Conservation (phyloP, 2,797 vertebrate genomes). For the Sebastes iracundus region DNA sequence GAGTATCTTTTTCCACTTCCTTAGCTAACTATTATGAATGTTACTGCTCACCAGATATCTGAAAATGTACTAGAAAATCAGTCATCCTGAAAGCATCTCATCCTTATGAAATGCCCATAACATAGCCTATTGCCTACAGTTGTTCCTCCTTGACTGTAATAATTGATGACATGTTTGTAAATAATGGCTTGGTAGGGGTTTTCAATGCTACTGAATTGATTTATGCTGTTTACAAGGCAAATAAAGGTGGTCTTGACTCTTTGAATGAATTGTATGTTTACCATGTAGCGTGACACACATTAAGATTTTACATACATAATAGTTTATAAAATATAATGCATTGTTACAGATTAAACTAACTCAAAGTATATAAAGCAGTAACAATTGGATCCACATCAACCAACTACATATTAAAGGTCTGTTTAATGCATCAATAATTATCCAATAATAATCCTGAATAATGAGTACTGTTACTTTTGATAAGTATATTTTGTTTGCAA, state of each 20-base stretch:
- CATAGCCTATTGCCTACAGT: slow-evolving; percentile 64
- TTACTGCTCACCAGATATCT: slow-evolving; percentile 64
- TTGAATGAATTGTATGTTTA: slow-evolving; percentile 48
- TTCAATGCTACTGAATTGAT: slow-evolving; percentile 86
- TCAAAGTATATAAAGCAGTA: not conserved
- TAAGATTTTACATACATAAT: not conserved
- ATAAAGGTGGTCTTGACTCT: slow-evolving; percentile 87
- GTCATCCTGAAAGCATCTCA: slow-evolving; percentile 63
- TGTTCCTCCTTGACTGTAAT: slow-evolving; percentile 80
- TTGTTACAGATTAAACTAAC: not conserved
- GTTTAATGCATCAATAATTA: not conserved
- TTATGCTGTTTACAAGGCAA: slow-evolving; percentile 90
- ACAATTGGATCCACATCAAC: not conserved
- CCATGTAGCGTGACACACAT: not conserved
- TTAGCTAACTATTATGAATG: slow-evolving; percentile 71
- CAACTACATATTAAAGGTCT: not conserved
- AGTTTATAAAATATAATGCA: not conserved
- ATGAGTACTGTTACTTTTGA: not conserved
- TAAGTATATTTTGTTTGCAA: too few relatives aligned
- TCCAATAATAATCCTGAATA: not conserved
- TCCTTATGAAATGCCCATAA: slow-evolving; percentile 70
- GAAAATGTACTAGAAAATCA: slow-evolving; percentile 49
- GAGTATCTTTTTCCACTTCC: slow-evolving; percentile 29
- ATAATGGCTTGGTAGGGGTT: slow-evolving; percentile 88
- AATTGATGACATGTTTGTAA: slow-evolving; percentile 87